phyloP scores from a whole-genome alignment of 2,797 vertebrate species.

The Hemibagrus guttatus region DNA sequence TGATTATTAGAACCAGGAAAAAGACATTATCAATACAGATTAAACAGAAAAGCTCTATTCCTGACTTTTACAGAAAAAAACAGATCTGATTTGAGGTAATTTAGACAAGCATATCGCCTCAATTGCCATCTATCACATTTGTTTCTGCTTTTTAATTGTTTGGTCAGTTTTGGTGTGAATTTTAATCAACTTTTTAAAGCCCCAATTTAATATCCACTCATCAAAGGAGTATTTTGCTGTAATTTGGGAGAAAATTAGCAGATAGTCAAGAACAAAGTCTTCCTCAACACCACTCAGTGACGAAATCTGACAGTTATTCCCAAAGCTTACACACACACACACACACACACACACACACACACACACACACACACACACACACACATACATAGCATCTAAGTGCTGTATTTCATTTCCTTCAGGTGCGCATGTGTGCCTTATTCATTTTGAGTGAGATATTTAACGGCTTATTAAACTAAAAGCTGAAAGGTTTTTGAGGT shows the following conservation, averaged over 20 bases:
- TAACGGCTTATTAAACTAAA: background rate
- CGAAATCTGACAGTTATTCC: background rate
- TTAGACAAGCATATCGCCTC: background rate
- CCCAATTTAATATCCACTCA: background rate
- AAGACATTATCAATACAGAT: background rate
- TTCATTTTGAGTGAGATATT: background rate
- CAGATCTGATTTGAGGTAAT: background rate
- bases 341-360: too few relatives aligned
- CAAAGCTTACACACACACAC: background rate
- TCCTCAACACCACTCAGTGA: background rate
- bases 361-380: background rate
- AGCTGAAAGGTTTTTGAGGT: background rate
- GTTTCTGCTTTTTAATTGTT: background rate
- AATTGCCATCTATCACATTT: background rate
- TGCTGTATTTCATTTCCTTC: background rate
- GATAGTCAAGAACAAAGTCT: background rate
- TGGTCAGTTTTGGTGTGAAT: background rate
- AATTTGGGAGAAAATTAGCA: background rate
- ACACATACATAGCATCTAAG: background rate
- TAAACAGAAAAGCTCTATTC: background rate
- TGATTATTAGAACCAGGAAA: background rate
- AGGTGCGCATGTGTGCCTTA: background rate
- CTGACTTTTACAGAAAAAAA: background rate
- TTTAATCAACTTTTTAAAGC: background rate
- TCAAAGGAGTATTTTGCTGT: background rate